Base-by-base conservation (phyloP, 2,113 vertebrate genomes). In the Sylvicapra grimmia region DNA sequence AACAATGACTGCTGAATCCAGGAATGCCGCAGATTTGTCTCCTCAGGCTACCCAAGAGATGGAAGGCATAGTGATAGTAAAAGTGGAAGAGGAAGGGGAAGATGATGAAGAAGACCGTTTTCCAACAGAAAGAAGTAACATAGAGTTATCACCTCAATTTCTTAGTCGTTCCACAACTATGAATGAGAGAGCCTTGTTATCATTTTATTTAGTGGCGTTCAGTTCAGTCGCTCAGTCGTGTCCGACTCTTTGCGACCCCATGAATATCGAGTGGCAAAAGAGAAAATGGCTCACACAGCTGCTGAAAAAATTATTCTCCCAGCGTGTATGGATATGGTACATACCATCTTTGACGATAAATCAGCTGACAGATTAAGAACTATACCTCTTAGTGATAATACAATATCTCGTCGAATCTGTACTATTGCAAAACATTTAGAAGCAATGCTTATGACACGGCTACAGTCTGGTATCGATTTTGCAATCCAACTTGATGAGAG, bases 271-370 rank as follows among this genome's bases (percentile, higher is more conserved):
- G 89, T 96, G 47, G 92, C 92, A 89, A 94, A 86, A 80, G 92
- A 97, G 49, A 92, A 97, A 80, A 89, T 97, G 96, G 63, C 89
- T 59, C 83, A 92, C n/a, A 96, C 49, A 4, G 84, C 79, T 53
- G 92, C 89, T 77, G 85, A 94, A 85, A 96, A 97, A 58, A 77
- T 92, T 89, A 94, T 97, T 58, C 85, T 97, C 65, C 84, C 58
- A 19, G 65, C 92, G 16, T 94, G 96, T 68, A 72, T 95, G 93
- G 79, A 89, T n/a, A 93, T 93, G 90, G 90, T 90, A 47, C 4
- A 1, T n/a, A 95, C 86, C 65, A 82, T 97, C 89, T 95, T 95
- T 90, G 27, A 90, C 19, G 65, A 89, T 58, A 97, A 93, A 15
- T 93, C 86, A 53, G 96, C 86, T 93, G 86, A 97, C 36, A 93